Percentiles rank a stretch among this genome's conserved stretches.
phyloP scores from a whole-genome alignment of 2,797 vertebrate species.

The Lepus townsendii region DNA sequence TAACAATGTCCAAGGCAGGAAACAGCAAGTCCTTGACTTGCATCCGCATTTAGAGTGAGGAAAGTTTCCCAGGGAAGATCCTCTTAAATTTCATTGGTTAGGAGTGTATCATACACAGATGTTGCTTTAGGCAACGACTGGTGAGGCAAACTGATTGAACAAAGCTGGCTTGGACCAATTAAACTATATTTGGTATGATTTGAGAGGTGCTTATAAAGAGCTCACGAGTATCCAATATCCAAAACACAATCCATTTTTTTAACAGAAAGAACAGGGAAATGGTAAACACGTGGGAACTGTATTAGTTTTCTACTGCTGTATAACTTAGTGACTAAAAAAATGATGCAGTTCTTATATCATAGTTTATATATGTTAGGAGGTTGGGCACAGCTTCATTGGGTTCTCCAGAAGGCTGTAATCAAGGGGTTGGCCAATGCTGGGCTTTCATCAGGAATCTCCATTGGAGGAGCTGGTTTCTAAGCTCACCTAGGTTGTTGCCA shows the following conservation, averaged over 20 bases:
- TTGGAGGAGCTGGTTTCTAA: neutral
- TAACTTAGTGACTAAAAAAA: neutral
- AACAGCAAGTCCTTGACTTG: neutral
- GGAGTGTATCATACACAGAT: neutral
- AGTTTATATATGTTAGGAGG: neutral
- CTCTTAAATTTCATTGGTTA: neutral
- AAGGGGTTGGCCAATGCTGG: neutral
- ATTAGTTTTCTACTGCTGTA: neutral
- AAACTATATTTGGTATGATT: neutral
- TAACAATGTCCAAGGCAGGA: neutral
- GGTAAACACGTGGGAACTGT: neutral
- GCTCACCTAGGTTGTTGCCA: neutral
- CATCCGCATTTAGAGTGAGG: neutral
- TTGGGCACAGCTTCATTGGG: neutral
- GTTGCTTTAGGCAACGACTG: neutral
- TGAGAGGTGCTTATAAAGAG: neutral
- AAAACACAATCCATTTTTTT: constrained; percentile 25
- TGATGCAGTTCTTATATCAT: neutral
- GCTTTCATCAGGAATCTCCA: constrained; percentile 15
- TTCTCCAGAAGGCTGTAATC: neutral
- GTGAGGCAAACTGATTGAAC: neutral
- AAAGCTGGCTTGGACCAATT: neutral
- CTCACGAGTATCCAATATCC: neutral
- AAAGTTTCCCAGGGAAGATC: neutral
- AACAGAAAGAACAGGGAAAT: neutral